Base-by-base conservation (phyloP, 2,113 vertebrate genomes). In the Hemibagrus wyckioides region DNA sequence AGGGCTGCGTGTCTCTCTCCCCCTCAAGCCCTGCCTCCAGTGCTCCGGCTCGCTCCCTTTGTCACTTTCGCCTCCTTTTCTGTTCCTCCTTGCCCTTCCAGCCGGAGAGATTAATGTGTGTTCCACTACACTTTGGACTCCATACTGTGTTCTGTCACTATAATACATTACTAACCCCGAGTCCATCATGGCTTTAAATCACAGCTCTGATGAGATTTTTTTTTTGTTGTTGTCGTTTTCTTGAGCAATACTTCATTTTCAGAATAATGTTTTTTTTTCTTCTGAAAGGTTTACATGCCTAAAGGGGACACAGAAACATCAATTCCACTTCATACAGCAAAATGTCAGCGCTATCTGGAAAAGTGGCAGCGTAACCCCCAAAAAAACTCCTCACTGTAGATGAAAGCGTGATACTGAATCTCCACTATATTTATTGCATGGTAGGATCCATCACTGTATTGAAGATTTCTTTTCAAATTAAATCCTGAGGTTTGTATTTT, bases 31-130 rank as follows among this genome's bases (percentile, higher is more conserved):
- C 89, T 89, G 86, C 89, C 87, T 89, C 90, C 4, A 80, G 83
- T 65, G 91, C 90, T 92, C 92, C 90, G 91, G 90, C 88, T 92
- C 92, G 92, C 92, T 91, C 92, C 91, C 91, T 92, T 94, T 92
- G 92, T 89, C 92, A 82, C 76, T 65, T 73, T 91, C 86, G 88
- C 91, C 90, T 91, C 30, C 73, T 14, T 67, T 65, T 67, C 80
- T 76, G 0, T 52, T 80, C 48, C 71, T 67, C 63, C 90, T 84
- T 92, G 90, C 91, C 91, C 92, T 65, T 91, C 90, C 91, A 92
- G 92, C 88, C 91, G 85, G 88, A 90, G 92, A 94, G 93, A 95
- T 94, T 94, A 93, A 94, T 94, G 86, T 92, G 92, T 93, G 93
- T 94, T 94, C 93, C 93, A 93, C 90, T 91, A 90, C 92, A 94